A percentile compares a stretch with the other conserved stretches of the same genome.
phyloP scores from a whole-genome alignment of 37 sponge, comb jelly and placozoan genomes.

The Corticium candelabrum region DNA sequence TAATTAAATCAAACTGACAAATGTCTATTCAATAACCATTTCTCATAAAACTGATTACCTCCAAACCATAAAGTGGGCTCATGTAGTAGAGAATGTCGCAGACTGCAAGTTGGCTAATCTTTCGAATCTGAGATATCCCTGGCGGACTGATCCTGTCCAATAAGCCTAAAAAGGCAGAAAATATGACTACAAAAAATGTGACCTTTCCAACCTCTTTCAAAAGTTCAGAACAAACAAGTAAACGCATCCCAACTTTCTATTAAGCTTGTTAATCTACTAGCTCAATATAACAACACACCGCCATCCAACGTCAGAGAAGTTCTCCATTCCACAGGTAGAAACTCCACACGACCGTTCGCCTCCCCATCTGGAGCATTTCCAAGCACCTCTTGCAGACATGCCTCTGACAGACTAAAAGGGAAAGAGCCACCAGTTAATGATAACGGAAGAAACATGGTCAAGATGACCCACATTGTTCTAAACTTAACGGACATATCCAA shows the following conservation, averaged over 20 bases:
- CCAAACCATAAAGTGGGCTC: conserved; percentile 65
- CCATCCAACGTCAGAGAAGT: conserved; percentile 59
- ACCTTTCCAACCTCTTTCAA: too few relatives aligned
- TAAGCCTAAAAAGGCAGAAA: too few relatives aligned
- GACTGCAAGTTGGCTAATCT: conserved; percentile 50
- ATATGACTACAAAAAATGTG: too few relatives aligned
- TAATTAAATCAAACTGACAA: too few relatives aligned
- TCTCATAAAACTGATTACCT: conserved; percentile 40
- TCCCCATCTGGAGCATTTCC: conserved; percentile 48
- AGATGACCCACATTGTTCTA: neutral
- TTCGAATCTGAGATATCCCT: conserved; percentile 40
- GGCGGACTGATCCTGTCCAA: conserved; percentile 49
- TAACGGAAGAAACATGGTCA: neutral
- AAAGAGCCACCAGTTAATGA: too few relatives aligned
- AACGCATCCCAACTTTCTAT: too few relatives aligned
- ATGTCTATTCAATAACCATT: too few relatives aligned
- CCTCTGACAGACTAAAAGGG: conserved; percentile 36
- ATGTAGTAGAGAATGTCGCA: conserved; percentile 74
- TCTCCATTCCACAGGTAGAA: conserved; percentile 81
- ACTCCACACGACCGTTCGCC: conserved; percentile 58
- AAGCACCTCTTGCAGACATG: conserved; percentile 32
- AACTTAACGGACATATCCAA: neutral
- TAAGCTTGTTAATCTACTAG: too few relatives aligned
- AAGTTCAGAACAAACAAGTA: too few relatives aligned
- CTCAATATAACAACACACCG: conserved; percentile 47